These are phyloP conservation scores for Sebastes fasciatus DNA, from an alignment of 2,113 vertebrate genomes.

Conservation along the genomic window DNA sequence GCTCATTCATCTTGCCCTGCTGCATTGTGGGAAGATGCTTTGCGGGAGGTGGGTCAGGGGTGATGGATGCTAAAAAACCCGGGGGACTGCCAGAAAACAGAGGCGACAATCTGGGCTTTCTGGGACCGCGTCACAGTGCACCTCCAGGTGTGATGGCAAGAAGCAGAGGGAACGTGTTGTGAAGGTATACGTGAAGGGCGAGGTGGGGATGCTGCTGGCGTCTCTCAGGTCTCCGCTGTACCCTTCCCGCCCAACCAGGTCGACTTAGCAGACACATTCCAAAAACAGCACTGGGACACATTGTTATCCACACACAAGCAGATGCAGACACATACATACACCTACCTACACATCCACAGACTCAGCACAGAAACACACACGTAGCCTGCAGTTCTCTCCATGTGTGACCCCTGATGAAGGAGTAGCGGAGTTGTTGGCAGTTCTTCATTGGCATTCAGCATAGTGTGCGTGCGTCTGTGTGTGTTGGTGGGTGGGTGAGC, in stretches of 20 bases:
- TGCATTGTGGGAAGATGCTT: conserved; percentile 63
- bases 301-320: conserved; percentile 13
- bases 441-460: conserved; percentile 68
- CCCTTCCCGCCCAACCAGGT: conserved; percentile 26
- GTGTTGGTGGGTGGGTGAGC: background rate
- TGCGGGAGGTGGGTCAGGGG: conserved; percentile 46
- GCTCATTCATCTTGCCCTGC: conserved; percentile 65
- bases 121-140: conserved; percentile 49
- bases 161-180: conserved; percentile 29
- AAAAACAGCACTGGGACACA: conserved; percentile 40
- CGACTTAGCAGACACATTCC: conserved; percentile 27
- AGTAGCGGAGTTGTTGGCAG: conserved; percentile 36
- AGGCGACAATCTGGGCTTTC: conserved; percentile 72
- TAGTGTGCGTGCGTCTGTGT: conserved; percentile 28
- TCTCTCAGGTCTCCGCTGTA: conserved; percentile 30
- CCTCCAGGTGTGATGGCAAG: conserved; percentile 52
- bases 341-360: background rate
- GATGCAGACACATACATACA: conserved; percentile 13
- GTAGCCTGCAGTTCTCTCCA: conserved; percentile 23
- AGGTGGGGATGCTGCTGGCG: conserved; percentile 39
- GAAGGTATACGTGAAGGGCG: conserved; percentile 37
- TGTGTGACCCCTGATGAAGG: conserved; percentile 49
- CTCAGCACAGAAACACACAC: conserved; percentile 3
- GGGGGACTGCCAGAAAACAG: conserved; percentile 49
- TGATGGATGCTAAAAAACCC: conserved; percentile 70